Conservation (phyloP, 1,140 invertebrate species). For the Hylaeus volcanicus region DNA sequence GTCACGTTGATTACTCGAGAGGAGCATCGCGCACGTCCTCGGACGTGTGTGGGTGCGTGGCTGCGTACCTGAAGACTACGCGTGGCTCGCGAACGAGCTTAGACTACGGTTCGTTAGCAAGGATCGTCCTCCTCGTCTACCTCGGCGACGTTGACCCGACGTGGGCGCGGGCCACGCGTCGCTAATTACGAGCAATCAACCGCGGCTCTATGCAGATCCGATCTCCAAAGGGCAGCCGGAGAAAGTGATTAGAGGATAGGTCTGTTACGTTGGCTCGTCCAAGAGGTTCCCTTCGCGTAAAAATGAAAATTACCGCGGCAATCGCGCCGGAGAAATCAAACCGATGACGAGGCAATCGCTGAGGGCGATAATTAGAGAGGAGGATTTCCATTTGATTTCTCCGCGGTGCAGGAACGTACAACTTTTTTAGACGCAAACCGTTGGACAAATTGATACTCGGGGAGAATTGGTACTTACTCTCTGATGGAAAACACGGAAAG, state of each 20-base stretch:
- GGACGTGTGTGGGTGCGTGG: constrained; percentile 42
- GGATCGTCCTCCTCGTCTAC: constrained; percentile 49
- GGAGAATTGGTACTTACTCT: too few species aligned
- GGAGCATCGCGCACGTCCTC: constrained; percentile 15
- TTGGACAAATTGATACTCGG: too few species aligned
- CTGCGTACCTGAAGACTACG: constrained; percentile 53
- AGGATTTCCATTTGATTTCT: not conserved
- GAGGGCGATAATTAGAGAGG: not conserved
- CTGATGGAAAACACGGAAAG: too few species aligned
- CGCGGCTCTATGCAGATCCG: constrained; percentile 74
- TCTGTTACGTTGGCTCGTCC: not conserved
- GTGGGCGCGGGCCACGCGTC: constrained; percentile 77
- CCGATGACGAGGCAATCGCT: not conserved
- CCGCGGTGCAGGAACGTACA: not conserved
- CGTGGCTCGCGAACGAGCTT: constrained; percentile 42
- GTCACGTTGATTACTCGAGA: constrained; percentile 47
- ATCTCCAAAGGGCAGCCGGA: constrained; percentile 70
- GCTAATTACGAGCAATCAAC: constrained; percentile 78
- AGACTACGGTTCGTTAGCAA: constrained; percentile 56
- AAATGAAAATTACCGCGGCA: not conserved
- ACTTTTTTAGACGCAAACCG: not conserved
- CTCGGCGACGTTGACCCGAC: constrained; percentile 66
- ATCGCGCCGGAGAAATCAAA: not conserved
- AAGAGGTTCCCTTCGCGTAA: too few species aligned
- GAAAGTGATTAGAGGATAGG: constrained; percentile 73